Conservation (phyloP, 2,888 invertebrate genomes). For the Acrobasis suavella region DNA sequence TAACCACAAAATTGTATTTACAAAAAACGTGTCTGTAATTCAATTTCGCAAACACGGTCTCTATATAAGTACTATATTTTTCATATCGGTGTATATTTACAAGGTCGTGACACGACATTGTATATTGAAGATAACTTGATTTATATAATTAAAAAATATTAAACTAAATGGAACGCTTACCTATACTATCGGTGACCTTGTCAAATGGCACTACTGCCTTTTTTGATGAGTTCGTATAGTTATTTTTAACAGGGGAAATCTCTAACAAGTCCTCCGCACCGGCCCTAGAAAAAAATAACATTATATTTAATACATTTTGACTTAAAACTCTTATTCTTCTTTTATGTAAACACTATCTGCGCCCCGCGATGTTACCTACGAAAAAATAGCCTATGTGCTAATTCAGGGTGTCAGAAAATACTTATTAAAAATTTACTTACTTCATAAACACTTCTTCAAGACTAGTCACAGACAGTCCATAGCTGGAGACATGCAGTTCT, state of each 20-base stretch:
- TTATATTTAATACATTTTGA: background rate
- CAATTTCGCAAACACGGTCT: too few relatives aligned
- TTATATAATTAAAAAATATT: conserved; percentile 1
- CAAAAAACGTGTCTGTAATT: too few relatives aligned
- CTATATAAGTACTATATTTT: too few relatives aligned
- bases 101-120: too few relatives aligned
- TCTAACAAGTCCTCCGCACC: conserved; percentile 60
- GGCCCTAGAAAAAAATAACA: conserved; percentile 50
- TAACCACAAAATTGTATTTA: too few relatives aligned
- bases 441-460: conserved; percentile 95
- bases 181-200: conserved; percentile 33
- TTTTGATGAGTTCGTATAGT: conserved; percentile 37
- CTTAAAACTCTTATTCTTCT: too few relatives aligned
- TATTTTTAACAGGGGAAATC: conserved; percentile 39
- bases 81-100: too few relatives aligned
- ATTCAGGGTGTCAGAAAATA: too few relatives aligned
- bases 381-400: too few relatives aligned
- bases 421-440: conserved; percentile 63
- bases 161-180: conserved; percentile 33
- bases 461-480: conserved; percentile 93
- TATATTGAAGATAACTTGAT: background rate
- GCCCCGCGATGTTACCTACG: too few relatives aligned
- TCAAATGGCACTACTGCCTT: conserved; percentile 52
- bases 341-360: too few relatives aligned
- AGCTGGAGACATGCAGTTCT: conserved; percentile 86